Base-by-base conservation (phyloP, 2,888 invertebrate genomes). In the Amiota communis region DNA sequence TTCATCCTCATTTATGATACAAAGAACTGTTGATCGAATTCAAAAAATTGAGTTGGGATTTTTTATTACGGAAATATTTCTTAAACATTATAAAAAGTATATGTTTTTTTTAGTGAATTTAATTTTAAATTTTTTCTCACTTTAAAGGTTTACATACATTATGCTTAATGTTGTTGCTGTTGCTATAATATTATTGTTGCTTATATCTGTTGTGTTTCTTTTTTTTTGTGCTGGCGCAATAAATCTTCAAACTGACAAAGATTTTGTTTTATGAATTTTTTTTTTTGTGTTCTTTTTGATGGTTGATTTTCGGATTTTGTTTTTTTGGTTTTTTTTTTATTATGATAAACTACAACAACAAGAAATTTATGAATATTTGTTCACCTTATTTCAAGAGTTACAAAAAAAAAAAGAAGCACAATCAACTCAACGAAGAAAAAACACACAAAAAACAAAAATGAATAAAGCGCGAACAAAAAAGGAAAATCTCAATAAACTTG, bases 21-120 rank as follows among this genome's bases (percentile, higher is more conserved):
- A 81, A 80, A 77, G 85, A 85, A 77, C 82, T 82, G 85, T 82
- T 82, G 82, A 82, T 80, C 77, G 72, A 81, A 84, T 78, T 73
- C 20, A 11, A 11, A 59, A 59, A 59, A 59, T 6, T 59, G 59
- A 59, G 59, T 59, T 59, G 20, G 6, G 36, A 59, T 8, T 59
- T n/a, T 59, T 59, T 20, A 59, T 59, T 59, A 20, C 59, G 59
- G 59, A 59, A 59, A 59, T 59, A 59, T 59, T 59, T 59, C 36
- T 36, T 36, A 36, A 36, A 36, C 36, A 36, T 6, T 6, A 36
- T 36, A 2, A 36, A 36, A 36, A 36, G 4, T 36, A 36, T 36
- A 36, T n/a, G n/a, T 23, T 36, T 36, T 36, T 36, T 36, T 36
- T 36, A 36, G 36, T 36, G 36, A 36, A 2, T 36, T 36, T 36